phyloP scores from a whole-genome alignment of 2,888 invertebrate genomes.

The Mechanitis messenoides region DNA sequence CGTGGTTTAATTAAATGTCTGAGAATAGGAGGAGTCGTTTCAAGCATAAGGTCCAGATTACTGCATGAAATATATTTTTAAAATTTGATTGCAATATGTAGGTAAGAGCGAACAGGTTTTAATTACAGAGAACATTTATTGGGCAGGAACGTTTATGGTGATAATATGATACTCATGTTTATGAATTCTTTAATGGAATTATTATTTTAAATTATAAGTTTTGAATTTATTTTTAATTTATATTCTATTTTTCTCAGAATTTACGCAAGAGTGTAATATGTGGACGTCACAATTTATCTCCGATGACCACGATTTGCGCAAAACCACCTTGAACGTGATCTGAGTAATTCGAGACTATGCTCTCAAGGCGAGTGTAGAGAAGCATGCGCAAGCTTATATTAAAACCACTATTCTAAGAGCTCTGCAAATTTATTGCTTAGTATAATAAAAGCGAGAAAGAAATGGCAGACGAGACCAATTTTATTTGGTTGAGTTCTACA shows the following conservation, averaged over 20 bases:
- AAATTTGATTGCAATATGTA: conserved; percentile 40
- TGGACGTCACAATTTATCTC: conserved; percentile 46
- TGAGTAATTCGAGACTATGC: conserved; percentile 67
- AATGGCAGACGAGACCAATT: conserved; percentile 42
- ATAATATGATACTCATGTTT: background rate
- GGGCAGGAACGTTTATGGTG: conserved; percentile 2
- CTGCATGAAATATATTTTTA: conserved; percentile 40
- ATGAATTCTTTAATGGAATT: background rate
- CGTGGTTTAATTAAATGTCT: conserved; percentile 64
- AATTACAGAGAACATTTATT: conserved; percentile 15
- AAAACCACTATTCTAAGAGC: conserved; percentile 52
- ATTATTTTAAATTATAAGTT: background rate
- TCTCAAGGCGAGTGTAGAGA: conserved; percentile 66
- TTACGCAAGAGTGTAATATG: conserved; percentile 36
- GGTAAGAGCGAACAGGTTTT: conserved; percentile 16
- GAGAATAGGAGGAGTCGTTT: conserved; percentile 54
- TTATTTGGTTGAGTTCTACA: conserved; percentile 57
- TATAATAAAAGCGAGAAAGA: conserved; percentile 39
- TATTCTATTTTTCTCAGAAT: conserved; percentile 20
- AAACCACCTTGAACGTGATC: conserved; percentile 73
- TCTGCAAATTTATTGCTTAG: conserved; percentile 42
- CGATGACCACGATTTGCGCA: conserved; percentile 48
- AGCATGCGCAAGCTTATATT: conserved; percentile 49
- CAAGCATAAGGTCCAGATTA: conserved; percentile 46
- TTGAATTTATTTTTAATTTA: conserved; percentile 1